Evolutionary conservation across 1,140 invertebrate genomes (phyloP).

Genomic region (Drosophila pruinosa): DNA sequence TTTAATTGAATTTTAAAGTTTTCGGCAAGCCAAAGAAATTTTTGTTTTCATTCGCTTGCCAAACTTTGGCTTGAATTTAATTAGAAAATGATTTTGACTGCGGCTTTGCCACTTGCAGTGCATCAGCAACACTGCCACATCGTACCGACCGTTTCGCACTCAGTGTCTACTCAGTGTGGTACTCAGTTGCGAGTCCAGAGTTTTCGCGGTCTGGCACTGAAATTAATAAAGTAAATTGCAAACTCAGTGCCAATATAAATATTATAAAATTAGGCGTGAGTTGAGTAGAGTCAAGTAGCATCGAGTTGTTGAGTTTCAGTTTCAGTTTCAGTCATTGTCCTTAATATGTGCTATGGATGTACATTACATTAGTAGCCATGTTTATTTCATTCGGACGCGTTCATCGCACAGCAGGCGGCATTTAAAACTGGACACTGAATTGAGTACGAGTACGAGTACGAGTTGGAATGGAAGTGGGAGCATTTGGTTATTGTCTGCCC

Average conservation of each 20-base stretch:
- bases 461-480: conserved; percentile 28
- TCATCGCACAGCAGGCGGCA: conserved; percentile 27
- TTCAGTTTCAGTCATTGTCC: background rate
- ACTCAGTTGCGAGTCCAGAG: conserved; percentile 12
- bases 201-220: conserved; percentile 44
- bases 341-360: conserved; percentile 17
- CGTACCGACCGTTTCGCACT: too few species aligned
- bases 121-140: conserved; percentile 17
- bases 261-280: conserved; percentile 4
- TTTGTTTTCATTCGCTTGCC: conserved; percentile 70
- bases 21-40: conserved; percentile 70
- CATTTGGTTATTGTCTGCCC: conserved; percentile 66
- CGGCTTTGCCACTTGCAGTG: conserved; percentile 65
- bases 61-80: conserved; percentile 71
- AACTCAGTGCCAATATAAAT: conserved; percentile 46
- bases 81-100: conserved; percentile 80
- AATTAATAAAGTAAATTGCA: conserved; percentile 64
- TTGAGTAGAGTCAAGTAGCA: background rate
- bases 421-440: conserved; percentile 17
- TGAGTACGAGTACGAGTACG: background rate
- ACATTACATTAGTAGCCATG: conserved; percentile 71
- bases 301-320: background rate
- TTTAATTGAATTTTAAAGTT: conserved; percentile 81
- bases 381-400: conserved; percentile 70
- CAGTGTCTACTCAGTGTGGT: background rate